Conservation (phyloP, 2,113 vertebrate species). For the Azemiops feae region DNA sequence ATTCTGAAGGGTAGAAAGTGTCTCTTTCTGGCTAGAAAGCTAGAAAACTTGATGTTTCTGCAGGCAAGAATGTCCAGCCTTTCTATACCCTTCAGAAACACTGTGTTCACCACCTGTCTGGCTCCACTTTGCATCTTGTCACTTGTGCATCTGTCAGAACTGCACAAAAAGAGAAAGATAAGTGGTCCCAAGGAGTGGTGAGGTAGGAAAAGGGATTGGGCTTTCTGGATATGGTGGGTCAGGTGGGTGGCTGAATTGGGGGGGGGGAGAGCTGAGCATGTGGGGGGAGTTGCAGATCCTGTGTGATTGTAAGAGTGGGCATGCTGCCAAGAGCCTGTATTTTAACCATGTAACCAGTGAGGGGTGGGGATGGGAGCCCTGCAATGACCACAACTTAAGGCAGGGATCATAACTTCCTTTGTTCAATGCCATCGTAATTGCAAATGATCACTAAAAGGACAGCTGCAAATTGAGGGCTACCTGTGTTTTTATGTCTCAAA, state of each 20-base stretch:
- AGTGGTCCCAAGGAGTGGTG: background rate
- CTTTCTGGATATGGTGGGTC: background rate
- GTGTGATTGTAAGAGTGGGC: no score
- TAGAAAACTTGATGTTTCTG: background rate
- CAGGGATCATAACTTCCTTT: background rate
- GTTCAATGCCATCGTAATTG: background rate
- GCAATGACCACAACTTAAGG: background rate
- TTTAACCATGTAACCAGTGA: background rate
- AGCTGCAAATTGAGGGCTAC: background rate
- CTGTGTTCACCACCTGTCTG: background rate
- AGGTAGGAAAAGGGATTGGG: background rate
- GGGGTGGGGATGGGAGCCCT: background rate
- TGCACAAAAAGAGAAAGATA: background rate
- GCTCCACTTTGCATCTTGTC: background rate
- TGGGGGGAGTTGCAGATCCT: background rate
- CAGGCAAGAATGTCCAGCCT: background rate
- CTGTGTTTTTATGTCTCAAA: background rate
- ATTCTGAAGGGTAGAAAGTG: background rate
- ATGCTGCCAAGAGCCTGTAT: background rate
- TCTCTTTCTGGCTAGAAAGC: background rate
- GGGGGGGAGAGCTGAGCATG: background rate
- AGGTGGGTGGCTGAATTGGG: background rate
- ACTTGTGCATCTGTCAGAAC: background rate
- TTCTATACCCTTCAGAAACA: background rate
- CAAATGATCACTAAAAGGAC: background rate